Conservation (phyloP, 2,888 invertebrate genomes). For the Lithosia quadra region DNA sequence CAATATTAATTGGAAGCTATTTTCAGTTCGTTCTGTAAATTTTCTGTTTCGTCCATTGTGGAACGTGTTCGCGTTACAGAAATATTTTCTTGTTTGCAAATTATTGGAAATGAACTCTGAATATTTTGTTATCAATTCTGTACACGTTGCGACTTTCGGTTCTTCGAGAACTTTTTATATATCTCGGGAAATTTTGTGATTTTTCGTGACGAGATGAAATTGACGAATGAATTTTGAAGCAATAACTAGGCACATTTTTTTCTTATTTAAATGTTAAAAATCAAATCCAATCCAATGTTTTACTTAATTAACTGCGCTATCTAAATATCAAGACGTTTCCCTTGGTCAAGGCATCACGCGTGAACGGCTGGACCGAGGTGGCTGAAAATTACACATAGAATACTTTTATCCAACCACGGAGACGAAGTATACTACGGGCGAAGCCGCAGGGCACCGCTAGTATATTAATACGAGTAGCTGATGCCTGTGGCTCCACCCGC, state of each 20-base stretch:
- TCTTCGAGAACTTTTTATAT: background rate
- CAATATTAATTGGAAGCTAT: background rate
- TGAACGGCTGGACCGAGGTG: too few species aligned
- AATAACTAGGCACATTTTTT: background rate
- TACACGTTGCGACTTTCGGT: slow-evolving; percentile 6
- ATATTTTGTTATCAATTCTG: slow-evolving; percentile 34
- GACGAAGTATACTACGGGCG: too few species aligned
- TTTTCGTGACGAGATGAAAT: background rate
- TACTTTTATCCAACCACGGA: too few species aligned
- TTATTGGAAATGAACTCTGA: slow-evolving; percentile 42
- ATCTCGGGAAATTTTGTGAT: background rate
- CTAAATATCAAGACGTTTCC: too few species aligned
- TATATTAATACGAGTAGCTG: too few species aligned
- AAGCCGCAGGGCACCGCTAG: too few species aligned
- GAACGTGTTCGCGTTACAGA: slow-evolving; percentile 41
- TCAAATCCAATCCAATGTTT: too few species aligned
- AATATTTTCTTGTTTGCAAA: slow-evolving; percentile 42
- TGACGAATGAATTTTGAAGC: background rate
- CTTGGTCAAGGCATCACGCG: too few species aligned
- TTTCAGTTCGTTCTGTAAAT: slow-evolving; percentile 28
- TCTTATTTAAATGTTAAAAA: too few species aligned
- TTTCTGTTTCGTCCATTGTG: slow-evolving; percentile 16
- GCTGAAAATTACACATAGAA: too few species aligned
- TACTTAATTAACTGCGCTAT: too few species aligned
- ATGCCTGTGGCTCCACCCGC: too few species aligned